Percentiles rank a stretch among this genome's conserved stretches.
phyloP scores from a whole-genome alignment of 2,797 vertebrate genomes.

The Muraenolepis orangiensis region DNA sequence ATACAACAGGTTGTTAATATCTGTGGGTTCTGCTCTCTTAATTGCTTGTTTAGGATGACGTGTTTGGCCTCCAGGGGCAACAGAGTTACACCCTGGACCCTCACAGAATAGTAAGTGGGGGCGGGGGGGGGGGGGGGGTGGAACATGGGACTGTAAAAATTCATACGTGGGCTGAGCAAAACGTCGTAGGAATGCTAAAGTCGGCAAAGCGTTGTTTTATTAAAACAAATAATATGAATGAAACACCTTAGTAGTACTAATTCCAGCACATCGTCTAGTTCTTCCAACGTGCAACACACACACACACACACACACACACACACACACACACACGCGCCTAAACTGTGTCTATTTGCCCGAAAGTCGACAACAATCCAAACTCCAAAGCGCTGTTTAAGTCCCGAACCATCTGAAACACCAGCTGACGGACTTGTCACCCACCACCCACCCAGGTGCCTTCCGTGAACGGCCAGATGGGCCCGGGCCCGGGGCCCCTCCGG shows the following conservation, averaged over 20 bases:
- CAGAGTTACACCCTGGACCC: slow-evolving; percentile 83
- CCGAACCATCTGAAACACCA: neutral
- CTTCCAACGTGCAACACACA: neutral
- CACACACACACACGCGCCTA: too few species aligned
- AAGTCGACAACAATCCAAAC: too few species aligned
- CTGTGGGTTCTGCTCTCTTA: neutral
- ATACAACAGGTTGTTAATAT: neutral
- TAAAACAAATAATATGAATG: neutral
- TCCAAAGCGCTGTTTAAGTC: too few species aligned
- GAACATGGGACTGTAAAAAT: neutral
- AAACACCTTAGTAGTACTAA: neutral
- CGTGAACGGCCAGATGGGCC: slow-evolving; percentile 92
- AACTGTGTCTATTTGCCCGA: too few species aligned
- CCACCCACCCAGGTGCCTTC: slow-evolving; percentile 82
- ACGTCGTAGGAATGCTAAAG: neutral
- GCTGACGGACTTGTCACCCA: neutral
- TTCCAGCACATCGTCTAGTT: neutral
- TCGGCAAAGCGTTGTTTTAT: neutral
- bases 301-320: too few species aligned
- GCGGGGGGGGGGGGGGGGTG: too few species aligned
- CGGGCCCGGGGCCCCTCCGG: slow-evolving; percentile 79
- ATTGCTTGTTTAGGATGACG: slow-evolving; percentile 81
- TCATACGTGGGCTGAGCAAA: neutral
- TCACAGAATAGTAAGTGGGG: slow-evolving; percentile 83
- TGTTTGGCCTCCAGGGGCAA: slow-evolving; percentile 78